Base-by-base conservation (phyloP, 2,888 invertebrate genomes). In the Trissonchulus sp. region DNA sequence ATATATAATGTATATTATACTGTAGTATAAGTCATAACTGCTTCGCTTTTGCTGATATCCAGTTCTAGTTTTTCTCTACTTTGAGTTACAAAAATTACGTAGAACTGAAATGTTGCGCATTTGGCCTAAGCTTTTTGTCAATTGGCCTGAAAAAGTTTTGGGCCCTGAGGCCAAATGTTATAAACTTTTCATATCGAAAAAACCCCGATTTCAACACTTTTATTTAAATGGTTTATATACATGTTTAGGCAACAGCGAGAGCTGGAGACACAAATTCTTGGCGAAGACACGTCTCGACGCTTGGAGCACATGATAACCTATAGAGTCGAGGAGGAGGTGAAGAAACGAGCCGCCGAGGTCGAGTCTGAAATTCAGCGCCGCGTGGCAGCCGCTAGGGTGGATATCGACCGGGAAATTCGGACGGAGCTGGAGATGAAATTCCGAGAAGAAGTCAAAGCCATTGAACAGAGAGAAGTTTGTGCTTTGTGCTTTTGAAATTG, bases 331-430 rank as follows among this genome's bases (percentile, higher is more conserved):
- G 68, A 65, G 35, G 68, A 65, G 35, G 35, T 65, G 31, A 65
- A 34, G 35, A 65, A 65, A 28, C 68, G 68, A 33, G 31, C 68
- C 15, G 35, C 35, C 35, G 15, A 65, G 35, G 68, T 65, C 8
- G 68, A 65, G 8, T 65, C 68, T 8, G 68, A 65, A 28, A 65
- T 65, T 65, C 68, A 65, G 68, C 68, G 68, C 31, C 68, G 68
- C n/a, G 68, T 65, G 68, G 68, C 68, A 33, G 68, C 68, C 8
- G 68, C 68, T n/a, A 8, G 68, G 8, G 35, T 65, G 8, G 68
- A 65, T n/a, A 34, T 65, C 18, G 68, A 65, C 8, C 68, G 68
- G 8, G 68, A 65, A 18, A 65, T 65, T 28, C 8, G 68, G 35
- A 8, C 8, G 35, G 68, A 65, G 35, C 35, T 65, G 68, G 68